Percentiles rank a stretch among this genome's conserved stretches.
Conservation (phyloP, 2,113 vertebrate species). For the Salvelinus sp. region DNA sequence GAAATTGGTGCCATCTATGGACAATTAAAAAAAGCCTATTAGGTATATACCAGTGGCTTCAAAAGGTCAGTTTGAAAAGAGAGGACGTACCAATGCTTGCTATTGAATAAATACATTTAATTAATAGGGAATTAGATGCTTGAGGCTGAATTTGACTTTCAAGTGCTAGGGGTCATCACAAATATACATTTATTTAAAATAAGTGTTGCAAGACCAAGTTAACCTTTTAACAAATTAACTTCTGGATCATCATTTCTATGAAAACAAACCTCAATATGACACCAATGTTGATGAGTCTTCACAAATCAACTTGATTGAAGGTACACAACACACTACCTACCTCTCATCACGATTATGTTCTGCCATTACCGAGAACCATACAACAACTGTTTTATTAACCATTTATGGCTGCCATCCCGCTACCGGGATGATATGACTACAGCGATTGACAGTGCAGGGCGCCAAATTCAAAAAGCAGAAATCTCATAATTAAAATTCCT, state of each 20-base stretch:
- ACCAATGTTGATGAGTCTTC: too few species aligned
- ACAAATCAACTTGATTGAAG: too few species aligned
- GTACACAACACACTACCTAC: too few species aligned
- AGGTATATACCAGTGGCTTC: constrained; percentile 62
- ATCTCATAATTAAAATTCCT: too few species aligned
- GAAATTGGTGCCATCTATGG: constrained; percentile 44
- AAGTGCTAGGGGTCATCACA: constrained; percentile 69
- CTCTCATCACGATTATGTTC: too few species aligned
- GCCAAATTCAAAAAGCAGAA: too few species aligned
- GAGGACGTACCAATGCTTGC: constrained; percentile 60
- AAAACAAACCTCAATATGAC: constrained; percentile 37
- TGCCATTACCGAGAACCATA: too few species aligned
- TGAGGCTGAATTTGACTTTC: constrained; percentile 62
- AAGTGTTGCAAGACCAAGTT: constrained; percentile 69
- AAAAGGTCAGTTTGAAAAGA: constrained; percentile 66
- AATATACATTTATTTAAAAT: constrained; percentile 76
- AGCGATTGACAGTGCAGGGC: too few species aligned
- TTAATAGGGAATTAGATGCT: constrained; percentile 67
- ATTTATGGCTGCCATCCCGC: too few species aligned
- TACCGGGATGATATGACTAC: too few species aligned
- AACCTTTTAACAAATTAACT: constrained; percentile 72
- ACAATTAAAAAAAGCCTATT: constrained; percentile 53
- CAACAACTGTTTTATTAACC: too few species aligned
- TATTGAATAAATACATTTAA: constrained; percentile 77
- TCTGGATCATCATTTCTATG: constrained; percentile 61